phyloP scores from a whole-genome alignment of 2,888 invertebrate genomes.

The Dexiosoma caninum region DNA sequence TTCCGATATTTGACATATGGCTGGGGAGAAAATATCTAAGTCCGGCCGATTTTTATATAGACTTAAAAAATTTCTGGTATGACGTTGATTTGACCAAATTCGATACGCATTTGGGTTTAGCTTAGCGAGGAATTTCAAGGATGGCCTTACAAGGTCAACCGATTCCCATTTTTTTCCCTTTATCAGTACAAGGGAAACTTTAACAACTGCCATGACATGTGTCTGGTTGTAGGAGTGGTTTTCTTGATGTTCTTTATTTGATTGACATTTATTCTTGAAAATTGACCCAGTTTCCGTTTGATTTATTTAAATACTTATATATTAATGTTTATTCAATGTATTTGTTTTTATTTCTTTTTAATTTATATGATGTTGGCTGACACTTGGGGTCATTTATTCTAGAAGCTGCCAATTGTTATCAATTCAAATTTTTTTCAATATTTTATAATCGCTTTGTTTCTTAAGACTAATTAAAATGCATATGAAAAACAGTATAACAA shows the following conservation, averaged over 20 bases:
- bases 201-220: background rate
- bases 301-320: conserved; percentile 8
- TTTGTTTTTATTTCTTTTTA: conserved; percentile 32
- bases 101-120: no score
- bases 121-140: no score
- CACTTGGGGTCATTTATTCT: conserved; percentile 10
- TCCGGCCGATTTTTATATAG: no score
- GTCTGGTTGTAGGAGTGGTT: background rate
- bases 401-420: conserved; percentile 37
- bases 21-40: no score
- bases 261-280: conserved; percentile 45
- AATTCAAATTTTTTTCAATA: background rate
- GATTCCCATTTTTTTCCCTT: background rate
- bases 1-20: no score
- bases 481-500: background rate
- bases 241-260: background rate
- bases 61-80: no score
- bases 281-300: conserved; percentile 34
- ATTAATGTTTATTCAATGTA: conserved; percentile 2
- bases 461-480: background rate
- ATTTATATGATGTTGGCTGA: conserved; percentile 28
- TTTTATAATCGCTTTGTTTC: background rate
- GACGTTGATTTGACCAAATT: no score
- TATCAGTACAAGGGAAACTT: background rate
- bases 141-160: no score